phyloP scores from a whole-genome alignment of 1,140 invertebrate species.

The Bombus picipes region DNA sequence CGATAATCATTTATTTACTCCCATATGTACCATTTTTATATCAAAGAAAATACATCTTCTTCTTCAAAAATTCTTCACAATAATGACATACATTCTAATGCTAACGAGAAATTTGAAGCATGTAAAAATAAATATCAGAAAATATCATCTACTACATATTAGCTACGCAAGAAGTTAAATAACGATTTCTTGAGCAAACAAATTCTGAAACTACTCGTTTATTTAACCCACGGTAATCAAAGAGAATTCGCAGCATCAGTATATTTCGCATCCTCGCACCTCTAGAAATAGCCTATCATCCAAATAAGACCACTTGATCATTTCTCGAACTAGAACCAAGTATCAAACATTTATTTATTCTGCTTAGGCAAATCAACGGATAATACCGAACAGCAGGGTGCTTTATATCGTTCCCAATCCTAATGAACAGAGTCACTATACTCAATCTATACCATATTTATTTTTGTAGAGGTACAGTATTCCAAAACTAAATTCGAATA shows the following conservation, averaged over 20 bases:
- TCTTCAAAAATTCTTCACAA: neutral
- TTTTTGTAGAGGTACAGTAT: neutral
- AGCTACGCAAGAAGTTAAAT: neutral
- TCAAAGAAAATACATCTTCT: neutral
- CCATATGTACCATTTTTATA: neutral
- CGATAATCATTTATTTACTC: no score
- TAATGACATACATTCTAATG: no score
- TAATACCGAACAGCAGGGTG: neutral
- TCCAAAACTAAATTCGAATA: neutral
- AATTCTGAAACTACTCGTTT: neutral
- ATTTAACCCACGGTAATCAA: neutral
- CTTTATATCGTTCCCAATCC: neutral
- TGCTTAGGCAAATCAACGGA: neutral
- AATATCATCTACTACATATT: neutral
- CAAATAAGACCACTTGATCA: neutral
- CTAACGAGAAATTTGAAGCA: no score
- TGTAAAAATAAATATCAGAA: neutral
- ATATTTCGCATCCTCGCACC: no score
- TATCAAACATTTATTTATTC: conserved; percentile 8
- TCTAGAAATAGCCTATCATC: neutral
- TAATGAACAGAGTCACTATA: neutral
- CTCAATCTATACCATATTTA: neutral
- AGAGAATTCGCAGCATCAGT: neutral
- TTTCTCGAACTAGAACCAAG: neutral
- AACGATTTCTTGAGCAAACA: conserved; percentile 4